Base-by-base conservation (phyloP, 2,113 vertebrate genomes). In the Pteruthius melanotis region DNA sequence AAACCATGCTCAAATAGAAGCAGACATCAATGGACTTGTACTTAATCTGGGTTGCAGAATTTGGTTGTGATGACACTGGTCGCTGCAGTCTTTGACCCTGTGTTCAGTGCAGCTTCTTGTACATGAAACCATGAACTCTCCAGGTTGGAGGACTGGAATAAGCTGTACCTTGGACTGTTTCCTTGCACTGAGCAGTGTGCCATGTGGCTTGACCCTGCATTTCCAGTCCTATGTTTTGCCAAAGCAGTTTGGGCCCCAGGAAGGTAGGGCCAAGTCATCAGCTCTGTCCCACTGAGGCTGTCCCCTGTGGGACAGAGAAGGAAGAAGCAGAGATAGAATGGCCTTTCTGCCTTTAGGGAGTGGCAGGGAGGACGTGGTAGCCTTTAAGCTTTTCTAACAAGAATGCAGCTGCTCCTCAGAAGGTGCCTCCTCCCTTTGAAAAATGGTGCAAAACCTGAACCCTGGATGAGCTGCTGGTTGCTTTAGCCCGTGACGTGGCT, bases 351-450 rank as follows among this genome's bases (percentile, higher is more conserved):
- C n/a, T 31, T 39, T 13, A 31, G n/a, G 47, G 61, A n/a, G 31
- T 0, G 13, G 60, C 15, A 21, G 11, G 1, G 44, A 54, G 42
- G 21, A 24, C 0, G 1, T 1, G 7, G 45, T 2, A 13, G 57
- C 50, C 40, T 53, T 72, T 7, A 22, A 9, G 24, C 23, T 1
- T 8, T 18, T 40, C 15, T 7, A 12, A 10, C 44, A 15, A 33
- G 28, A 50, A 30, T 1, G 52, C 18, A 9, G 71, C 26, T 20
- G 56, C 77, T 71, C 59, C 75, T 63, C 33, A 14, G 39, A 14
- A 44, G 21, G 45, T 15, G 23, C 39, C 50, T 6, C 3, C 49
- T 50, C 40, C 47, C 37, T 72, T n/a, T 42, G n/a, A 16, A 44
- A 37, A 77, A 31, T 0, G 2, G 18, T 27, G 8, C 39, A 14